phyloP scores from a whole-genome alignment of 2,888 invertebrate species.

The Tiliacea aurago region DNA sequence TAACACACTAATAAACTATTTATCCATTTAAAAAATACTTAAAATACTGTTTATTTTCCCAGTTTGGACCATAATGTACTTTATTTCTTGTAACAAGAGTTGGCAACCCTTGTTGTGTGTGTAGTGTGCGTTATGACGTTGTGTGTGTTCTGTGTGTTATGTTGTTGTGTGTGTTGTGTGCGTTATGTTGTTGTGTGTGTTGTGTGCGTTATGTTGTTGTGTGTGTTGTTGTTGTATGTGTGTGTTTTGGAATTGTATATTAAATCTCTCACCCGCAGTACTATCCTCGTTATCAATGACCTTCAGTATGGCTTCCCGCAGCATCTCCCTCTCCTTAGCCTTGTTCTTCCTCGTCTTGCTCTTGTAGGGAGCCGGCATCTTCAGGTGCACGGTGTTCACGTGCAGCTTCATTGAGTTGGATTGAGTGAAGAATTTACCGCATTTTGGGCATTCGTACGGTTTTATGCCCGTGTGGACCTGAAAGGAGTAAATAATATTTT shows the following conservation, averaged over 20 bases:
- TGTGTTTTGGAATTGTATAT: not conserved
- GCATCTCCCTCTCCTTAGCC: conserved; percentile 51
- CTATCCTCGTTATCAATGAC: conserved; percentile 30
- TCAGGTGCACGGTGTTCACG: conserved; percentile 80
- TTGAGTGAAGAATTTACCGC: conserved; percentile 81
- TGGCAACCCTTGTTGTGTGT: too few species aligned
- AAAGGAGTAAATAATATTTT: not conserved
- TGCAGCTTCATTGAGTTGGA: conserved; percentile 83
- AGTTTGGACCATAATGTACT: too few species aligned
- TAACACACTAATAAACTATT: too few species aligned
- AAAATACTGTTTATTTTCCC: too few species aligned
- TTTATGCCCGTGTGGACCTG: conserved; percentile 84
- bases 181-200: too few species aligned
- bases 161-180: too few species aligned
- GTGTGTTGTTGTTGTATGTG: too few species aligned
- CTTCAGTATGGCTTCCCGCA: conserved; percentile 29
- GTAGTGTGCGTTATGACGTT: too few species aligned
- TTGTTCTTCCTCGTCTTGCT: conserved; percentile 62
- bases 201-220: too few species aligned
- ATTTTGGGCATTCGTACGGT: conserved; percentile 79
- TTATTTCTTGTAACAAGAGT: too few species aligned
- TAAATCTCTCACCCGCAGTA: conserved; percentile 44
- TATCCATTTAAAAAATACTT: too few species aligned
- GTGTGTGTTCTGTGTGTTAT: too few species aligned
- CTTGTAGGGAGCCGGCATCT: conserved; percentile 79